phyloP scores from a whole-genome alignment of 1,140 invertebrate species.

The Tribolium castaneum region DNA sequence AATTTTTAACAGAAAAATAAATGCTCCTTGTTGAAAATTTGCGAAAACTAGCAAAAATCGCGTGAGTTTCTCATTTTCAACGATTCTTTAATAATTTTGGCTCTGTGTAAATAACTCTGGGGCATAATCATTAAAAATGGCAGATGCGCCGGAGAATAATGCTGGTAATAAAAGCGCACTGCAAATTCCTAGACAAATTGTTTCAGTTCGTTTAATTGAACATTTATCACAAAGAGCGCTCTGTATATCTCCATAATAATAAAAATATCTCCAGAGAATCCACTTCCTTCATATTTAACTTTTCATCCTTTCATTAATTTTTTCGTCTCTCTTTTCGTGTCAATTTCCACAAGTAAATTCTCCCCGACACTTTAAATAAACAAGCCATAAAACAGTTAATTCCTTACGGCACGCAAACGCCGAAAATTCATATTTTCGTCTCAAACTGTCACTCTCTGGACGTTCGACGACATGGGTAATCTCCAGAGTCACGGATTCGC shows the following conservation, averaged over 20 bases:
- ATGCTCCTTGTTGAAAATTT: too few relatives aligned
- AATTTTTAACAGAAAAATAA: too few relatives aligned
- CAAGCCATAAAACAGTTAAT: too few relatives aligned
- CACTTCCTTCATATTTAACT: background rate
- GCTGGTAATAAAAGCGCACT: background rate
- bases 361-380: too few relatives aligned
- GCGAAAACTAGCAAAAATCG: too few relatives aligned
- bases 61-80: too few relatives aligned
- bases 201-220: background rate
- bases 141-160: background rate
- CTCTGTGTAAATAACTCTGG: too few relatives aligned
- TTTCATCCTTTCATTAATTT: background rate
- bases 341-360: background rate
- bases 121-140: too few relatives aligned
- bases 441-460: background rate
- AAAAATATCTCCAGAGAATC: background rate
- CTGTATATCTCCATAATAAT: background rate
- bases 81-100: too few relatives aligned
- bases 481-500: background rate
- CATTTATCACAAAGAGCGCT: background rate
- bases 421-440: too few relatives aligned
- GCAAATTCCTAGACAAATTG: background rate
- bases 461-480: background rate
- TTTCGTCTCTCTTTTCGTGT: background rate
- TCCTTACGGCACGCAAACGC: too few relatives aligned